These are phyloP conservation scores for Diarsia brunnea DNA, from an alignment of 2,888 invertebrate genomes.

Conservation along the genomic window DNA sequence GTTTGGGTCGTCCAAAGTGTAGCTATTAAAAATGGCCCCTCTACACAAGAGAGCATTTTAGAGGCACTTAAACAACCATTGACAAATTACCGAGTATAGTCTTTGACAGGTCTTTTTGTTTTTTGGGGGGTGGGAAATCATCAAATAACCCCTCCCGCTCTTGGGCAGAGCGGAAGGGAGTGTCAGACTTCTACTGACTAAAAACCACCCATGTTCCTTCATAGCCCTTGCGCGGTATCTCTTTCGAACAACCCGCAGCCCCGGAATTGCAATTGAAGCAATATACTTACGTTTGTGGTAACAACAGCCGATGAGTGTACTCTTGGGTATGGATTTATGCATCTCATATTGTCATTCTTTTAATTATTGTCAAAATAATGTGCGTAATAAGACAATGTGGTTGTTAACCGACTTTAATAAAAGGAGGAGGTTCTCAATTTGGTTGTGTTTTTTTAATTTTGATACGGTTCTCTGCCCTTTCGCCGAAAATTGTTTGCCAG, in stretches of 20 bases:
- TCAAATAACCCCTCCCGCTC: too few relatives aligned
- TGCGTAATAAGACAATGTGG: background rate
- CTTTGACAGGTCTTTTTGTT: slow-evolving; percentile 12
- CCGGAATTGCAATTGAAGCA: slow-evolving; percentile 25
- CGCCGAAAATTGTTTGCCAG: too few relatives aligned
- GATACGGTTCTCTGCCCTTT: too few relatives aligned
- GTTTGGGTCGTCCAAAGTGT: slow-evolving; percentile 47
- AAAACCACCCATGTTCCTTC: too few relatives aligned
- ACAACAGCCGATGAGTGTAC: background rate
- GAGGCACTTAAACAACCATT: slow-evolving; percentile 52
- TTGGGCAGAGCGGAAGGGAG: too few relatives aligned
- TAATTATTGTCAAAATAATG: background rate
- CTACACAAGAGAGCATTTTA: slow-evolving; percentile 50
- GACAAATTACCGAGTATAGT: slow-evolving; percentile 43
- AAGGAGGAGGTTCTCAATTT: too few relatives aligned
- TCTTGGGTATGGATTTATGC: background rate
- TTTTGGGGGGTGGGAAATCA: too few relatives aligned
- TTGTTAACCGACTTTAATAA: too few relatives aligned
- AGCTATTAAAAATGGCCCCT: slow-evolving; percentile 59
- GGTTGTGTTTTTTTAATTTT: too few relatives aligned
- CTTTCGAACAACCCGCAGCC: too few relatives aligned
- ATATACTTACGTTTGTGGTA: background rate
- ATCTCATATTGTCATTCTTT: background rate
- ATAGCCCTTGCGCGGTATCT: too few relatives aligned
- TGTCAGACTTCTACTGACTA: too few relatives aligned